Conservation (phyloP, 2,888 invertebrate genomes). For the Hipparchia sbordonii region DNA sequence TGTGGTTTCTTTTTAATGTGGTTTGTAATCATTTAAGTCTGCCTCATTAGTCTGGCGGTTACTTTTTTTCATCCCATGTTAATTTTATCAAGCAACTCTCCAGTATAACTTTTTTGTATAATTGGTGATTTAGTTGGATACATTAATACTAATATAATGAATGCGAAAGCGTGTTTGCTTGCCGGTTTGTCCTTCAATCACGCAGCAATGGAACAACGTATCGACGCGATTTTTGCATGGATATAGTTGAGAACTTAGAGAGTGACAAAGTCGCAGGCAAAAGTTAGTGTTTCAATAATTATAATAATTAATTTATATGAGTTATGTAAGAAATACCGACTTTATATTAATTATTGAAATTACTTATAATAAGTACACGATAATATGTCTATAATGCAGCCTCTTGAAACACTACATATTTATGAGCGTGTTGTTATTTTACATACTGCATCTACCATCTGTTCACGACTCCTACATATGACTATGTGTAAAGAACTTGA, state of each 20-base stretch:
- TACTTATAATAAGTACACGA: background rate
- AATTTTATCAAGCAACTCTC: background rate
- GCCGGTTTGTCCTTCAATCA: too few species aligned
- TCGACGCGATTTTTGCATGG: too few species aligned
- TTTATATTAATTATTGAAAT: slow-evolving; percentile 14
- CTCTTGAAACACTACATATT: background rate
- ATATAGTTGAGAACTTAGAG: too few species aligned
- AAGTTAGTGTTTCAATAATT: background rate
- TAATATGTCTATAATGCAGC: slow-evolving; percentile 4
- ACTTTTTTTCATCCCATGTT: too few species aligned
- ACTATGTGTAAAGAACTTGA: background rate
- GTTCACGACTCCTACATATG: slow-evolving; percentile 6
- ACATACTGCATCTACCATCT: slow-evolving; percentile 2
- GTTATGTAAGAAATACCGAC: slow-evolving; percentile 10
- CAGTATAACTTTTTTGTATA: background rate
- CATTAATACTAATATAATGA: too few species aligned
- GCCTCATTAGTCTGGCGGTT: background rate
- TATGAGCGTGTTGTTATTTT: slow-evolving; percentile 6
- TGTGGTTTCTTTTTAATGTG: slow-evolving; percentile 49
- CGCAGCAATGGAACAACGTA: too few species aligned
- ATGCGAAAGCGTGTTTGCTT: too few species aligned
- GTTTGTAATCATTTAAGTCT: background rate
- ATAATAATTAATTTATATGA: slow-evolving; percentile 4
- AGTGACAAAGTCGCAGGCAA: too few species aligned
- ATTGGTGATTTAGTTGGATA: background rate